A percentile compares a stretch with the other conserved stretches of the same genome.
Evolutionary conservation across 2,888 invertebrate species (phyloP).

Genomic region (Scelioninae gen. 2): DNA sequence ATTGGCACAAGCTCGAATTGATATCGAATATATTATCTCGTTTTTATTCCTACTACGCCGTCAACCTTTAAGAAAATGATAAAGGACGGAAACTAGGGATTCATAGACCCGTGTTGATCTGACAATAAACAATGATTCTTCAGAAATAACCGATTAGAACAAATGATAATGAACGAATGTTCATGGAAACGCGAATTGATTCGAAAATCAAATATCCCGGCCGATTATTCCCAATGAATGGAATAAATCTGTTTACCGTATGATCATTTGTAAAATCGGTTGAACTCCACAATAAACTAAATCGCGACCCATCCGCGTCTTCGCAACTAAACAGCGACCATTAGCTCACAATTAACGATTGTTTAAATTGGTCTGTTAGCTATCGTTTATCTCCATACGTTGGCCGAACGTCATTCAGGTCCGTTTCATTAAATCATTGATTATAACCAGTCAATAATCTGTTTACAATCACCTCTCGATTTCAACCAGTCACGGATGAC

Average conservation of each 20-base stretch:
- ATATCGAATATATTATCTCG: no score
- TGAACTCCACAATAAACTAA: constrained; percentile 16
- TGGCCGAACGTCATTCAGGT: constrained; percentile 34
- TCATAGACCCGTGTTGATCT: no score
- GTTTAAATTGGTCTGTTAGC: constrained; percentile 54
- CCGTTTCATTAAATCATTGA: constrained; percentile 55
- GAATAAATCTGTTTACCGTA: constrained; percentile 5
- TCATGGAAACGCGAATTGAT: no score
- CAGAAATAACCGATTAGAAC: no score
- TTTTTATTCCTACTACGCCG: no score
- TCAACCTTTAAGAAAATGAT: no score
- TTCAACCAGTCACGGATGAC: constrained; percentile 7
- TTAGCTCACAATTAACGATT: constrained; percentile 53
- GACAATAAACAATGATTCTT: no score
- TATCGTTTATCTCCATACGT: constrained; percentile 47
- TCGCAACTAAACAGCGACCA: constrained; percentile 44
- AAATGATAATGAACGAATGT: no score
- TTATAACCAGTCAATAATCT: constrained; percentile 55
- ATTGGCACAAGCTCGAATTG: no score
- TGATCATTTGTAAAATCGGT: constrained; percentile 20
- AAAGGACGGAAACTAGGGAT: no score
- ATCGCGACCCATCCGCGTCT: constrained; percentile 6
- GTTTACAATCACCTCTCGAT: constrained; percentile 50
- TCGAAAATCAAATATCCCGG: no score
- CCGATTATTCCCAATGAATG: no score